Evolutionary conservation across 2,797 vertebrate species (phyloP).

Genomic region (Phrynocephalus guinanensis): DNA sequence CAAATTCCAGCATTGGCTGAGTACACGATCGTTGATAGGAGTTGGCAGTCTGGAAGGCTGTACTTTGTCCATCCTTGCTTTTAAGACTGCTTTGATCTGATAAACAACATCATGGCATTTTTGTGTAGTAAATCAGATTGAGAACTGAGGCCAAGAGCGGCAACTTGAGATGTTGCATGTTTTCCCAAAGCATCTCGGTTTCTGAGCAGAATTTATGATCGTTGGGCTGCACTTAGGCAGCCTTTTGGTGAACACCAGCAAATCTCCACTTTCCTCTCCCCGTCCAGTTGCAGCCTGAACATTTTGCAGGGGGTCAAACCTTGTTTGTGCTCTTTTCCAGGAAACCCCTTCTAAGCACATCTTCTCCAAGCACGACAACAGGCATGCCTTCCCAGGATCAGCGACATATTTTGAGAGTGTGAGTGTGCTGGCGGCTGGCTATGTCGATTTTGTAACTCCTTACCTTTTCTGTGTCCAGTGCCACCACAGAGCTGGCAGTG

Average conservation of each 20-base stretch:
- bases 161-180: not conserved
- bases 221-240: not conserved
- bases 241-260: not conserved
- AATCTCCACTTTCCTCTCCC: not conserved
- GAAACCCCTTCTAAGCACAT: constrained; percentile 57
- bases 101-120: not conserved
- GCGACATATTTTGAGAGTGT: constrained; percentile 63
- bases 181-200: not conserved
- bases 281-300: not conserved
- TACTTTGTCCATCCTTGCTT: too few species aligned
- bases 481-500: not conserved
- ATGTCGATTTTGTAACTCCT: not conserved
- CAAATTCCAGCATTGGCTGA: too few species aligned
- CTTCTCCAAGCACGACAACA: constrained; percentile 75
- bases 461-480: not conserved
- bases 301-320: not conserved
- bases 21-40: too few species aligned
- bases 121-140: not conserved
- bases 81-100: not conserved
- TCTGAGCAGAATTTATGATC: not conserved
- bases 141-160: not conserved
- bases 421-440: constrained; percentile 42
- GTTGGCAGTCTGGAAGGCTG: too few species aligned
- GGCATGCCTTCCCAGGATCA: constrained; percentile 60
- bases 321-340: constrained; percentile 11